Percentiles rank a stretch among this genome's conserved stretches.
phyloP scores from a whole-genome alignment of 2,797 vertebrate species.

The Anolis apletophallus region DNA sequence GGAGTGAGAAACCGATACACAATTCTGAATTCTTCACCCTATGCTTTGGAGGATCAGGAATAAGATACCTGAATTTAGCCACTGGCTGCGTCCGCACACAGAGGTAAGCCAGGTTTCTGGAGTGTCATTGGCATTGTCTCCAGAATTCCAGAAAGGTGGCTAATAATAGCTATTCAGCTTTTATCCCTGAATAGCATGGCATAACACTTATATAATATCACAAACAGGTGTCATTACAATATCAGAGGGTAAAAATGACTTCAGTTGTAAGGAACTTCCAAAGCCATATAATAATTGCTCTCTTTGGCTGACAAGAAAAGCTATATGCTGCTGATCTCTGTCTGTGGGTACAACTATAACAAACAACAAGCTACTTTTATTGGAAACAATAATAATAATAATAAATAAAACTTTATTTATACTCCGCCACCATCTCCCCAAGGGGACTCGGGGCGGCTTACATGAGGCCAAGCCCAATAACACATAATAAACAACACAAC shows the following conservation, averaged over 20 bases:
- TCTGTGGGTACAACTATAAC: not conserved
- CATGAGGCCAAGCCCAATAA: too few species aligned
- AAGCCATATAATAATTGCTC: slow-evolving; percentile 17
- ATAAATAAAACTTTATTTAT: too few species aligned
- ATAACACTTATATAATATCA: slow-evolving; percentile 45
- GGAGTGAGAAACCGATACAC: not conserved
- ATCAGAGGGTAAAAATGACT: slow-evolving; percentile 46
- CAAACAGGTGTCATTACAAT: not conserved
- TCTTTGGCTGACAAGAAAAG: slow-evolving; percentile 23
- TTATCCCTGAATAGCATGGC: slow-evolving; percentile 41
- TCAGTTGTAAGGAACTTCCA: slow-evolving; percentile 50
- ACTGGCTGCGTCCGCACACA: not conserved
- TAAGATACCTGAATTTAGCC: not conserved
- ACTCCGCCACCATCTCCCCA: too few species aligned
- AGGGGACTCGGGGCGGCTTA: too few species aligned
- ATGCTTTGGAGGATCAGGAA: not conserved
- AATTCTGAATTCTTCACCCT: not conserved
- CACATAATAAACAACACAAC: too few species aligned
- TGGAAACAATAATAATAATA: not conserved
- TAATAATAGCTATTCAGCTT: slow-evolving; percentile 57
- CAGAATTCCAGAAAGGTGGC: slow-evolving; percentile 47
- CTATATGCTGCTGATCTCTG: not conserved
- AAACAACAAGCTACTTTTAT: not conserved
- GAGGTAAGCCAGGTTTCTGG: not conserved
- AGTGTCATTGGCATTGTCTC: slow-evolving; percentile 33